Percentiles rank a stretch among this genome's conserved stretches.
These are phyloP conservation scores for Saturnia pavonia DNA, from an alignment of 2,888 invertebrate species.

Conservation along the genomic window DNA sequence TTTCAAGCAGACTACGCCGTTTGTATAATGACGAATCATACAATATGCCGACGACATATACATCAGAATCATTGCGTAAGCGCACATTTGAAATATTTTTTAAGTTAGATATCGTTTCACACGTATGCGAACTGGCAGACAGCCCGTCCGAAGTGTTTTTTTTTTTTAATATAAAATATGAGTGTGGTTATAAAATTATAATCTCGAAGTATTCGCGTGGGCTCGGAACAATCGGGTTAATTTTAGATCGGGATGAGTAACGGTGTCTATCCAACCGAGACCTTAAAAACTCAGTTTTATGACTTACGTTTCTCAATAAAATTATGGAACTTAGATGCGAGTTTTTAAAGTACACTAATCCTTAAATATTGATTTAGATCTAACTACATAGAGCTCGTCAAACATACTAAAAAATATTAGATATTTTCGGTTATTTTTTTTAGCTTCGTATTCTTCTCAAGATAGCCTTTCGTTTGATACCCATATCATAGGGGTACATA, in stretches of 20 bases:
- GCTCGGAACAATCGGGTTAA: constrained; percentile 15
- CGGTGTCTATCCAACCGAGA: constrained; percentile 11
- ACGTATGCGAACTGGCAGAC: constrained; percentile 1
- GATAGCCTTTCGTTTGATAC: too few relatives aligned
- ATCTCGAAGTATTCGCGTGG: constrained; percentile 14
- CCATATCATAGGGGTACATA: too few relatives aligned
- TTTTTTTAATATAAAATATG: background rate
- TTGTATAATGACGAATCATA: too few relatives aligned
- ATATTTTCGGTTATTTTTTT: too few relatives aligned
- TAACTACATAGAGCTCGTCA: background rate
- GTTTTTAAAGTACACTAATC: background rate
- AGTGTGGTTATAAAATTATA: background rate
- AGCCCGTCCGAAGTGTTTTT: constrained; percentile 7
- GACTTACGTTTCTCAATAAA: background rate
- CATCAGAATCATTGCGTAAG: too few relatives aligned
- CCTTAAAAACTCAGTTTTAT: background rate
- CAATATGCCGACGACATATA: too few relatives aligned
- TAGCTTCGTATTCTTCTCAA: too few relatives aligned
- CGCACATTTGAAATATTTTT: background rate
- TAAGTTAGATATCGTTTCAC: background rate
- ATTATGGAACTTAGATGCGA: background rate
- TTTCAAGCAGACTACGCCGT: too few relatives aligned
- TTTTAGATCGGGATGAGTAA: background rate
- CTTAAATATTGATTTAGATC: background rate
- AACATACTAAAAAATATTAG: too few relatives aligned